Conservation (phyloP, 2,113 vertebrate genomes). For the Macquaria australasica region DNA sequence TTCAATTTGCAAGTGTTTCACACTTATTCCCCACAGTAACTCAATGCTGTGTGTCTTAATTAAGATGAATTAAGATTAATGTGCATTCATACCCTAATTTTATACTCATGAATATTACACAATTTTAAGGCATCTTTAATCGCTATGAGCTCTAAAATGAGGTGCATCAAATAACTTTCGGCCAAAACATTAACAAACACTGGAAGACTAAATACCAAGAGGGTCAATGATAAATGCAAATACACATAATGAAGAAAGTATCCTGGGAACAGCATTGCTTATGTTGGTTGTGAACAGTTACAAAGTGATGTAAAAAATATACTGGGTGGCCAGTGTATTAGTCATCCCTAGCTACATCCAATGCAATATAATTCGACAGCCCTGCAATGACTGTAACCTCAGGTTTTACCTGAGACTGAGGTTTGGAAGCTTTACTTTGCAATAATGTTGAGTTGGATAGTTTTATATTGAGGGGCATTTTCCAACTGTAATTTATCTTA, state of each 20-base stretch:
- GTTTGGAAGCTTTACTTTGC: background rate
- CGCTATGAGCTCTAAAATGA: background rate
- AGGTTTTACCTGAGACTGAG: background rate
- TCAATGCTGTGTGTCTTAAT: background rate
- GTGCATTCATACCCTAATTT: constrained; percentile 2
- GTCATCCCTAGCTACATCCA: background rate
- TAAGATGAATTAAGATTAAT: constrained; percentile 33
- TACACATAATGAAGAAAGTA: background rate
- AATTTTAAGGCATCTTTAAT: background rate
- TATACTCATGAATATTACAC: constrained; percentile 7
- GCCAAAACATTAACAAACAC: background rate
- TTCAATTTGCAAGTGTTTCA: background rate
- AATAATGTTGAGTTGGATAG: background rate
- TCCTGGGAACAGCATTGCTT: background rate
- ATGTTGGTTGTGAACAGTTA: constrained; percentile 1
- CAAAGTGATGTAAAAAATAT: background rate
- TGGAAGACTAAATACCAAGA: background rate
- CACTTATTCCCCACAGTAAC: background rate
- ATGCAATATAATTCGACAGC: background rate
- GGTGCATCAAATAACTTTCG: background rate
- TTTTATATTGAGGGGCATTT: background rate
- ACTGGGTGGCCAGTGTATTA: background rate
- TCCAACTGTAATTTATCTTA: background rate
- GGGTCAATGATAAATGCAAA: background rate
- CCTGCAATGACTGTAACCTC: background rate